These are phyloP conservation scores for Paracanthobrama guichenoti DNA, from an alignment of 2,113 vertebrate genomes.

Conservation along the genomic window DNA sequence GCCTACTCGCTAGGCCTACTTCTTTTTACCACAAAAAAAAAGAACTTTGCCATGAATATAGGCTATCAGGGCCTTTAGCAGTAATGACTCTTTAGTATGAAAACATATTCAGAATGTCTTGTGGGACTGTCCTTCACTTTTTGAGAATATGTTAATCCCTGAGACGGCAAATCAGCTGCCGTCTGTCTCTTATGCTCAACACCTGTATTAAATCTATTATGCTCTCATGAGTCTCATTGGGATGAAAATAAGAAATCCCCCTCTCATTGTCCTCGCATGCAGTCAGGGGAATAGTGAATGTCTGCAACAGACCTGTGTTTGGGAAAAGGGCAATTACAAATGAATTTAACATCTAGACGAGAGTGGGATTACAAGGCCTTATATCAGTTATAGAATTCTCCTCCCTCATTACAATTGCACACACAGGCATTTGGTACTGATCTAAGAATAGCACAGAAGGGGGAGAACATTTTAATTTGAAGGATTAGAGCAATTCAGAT, in stretches of 20 bases:
- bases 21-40: too few relatives aligned
- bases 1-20: too few relatives aligned
- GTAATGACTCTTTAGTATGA: slow-evolving; percentile 11
- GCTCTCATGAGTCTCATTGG: slow-evolving; percentile 59
- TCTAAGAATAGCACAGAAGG: slow-evolving; percentile 60
- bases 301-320: slow-evolving; percentile 66
- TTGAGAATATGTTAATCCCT: slow-evolving; percentile 43
- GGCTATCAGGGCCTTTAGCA: not conserved
- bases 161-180: slow-evolving; percentile 28
- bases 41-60: too few relatives aligned
- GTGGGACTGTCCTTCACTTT: slow-evolving; percentile 23
- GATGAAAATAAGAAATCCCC: slow-evolving; percentile 64
- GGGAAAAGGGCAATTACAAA: slow-evolving; percentile 72
- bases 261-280: slow-evolving; percentile 66
- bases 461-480: slow-evolving; percentile 69
- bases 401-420: slow-evolving; percentile 63
- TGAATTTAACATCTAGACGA: slow-evolving; percentile 71
- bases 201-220: slow-evolving; percentile 66
- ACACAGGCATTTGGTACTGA: slow-evolving; percentile 60
- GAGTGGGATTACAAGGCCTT: slow-evolving; percentile 71
- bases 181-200: slow-evolving; percentile 51
- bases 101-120: slow-evolving; percentile 42
- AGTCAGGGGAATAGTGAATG: slow-evolving; percentile 59
- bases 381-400: slow-evolving; percentile 62
- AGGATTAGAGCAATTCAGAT: slow-evolving; percentile 71